A percentile compares a stretch with the other conserved stretches of the same genome.
phyloP scores from a whole-genome alignment of 2,888 invertebrate genomes.

The Eristalis tenax region DNA sequence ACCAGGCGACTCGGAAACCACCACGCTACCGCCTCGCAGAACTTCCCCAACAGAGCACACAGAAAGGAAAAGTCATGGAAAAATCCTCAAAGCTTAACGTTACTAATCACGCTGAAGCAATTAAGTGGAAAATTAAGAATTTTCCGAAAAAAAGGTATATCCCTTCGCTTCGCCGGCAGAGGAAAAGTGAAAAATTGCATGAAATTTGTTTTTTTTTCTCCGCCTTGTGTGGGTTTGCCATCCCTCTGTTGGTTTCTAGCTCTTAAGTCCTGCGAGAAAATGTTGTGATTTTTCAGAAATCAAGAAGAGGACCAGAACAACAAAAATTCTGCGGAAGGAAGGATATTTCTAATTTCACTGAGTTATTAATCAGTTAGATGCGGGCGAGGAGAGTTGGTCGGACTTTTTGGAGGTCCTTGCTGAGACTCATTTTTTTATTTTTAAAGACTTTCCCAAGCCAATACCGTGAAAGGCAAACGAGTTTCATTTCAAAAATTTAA shows the following conservation, averaged over 20 bases:
- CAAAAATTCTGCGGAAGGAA: conserved; percentile 63
- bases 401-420: conserved; percentile 47
- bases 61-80: conserved; percentile 64
- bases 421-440: conserved; percentile 6
- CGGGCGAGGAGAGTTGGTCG: conserved; percentile 33
- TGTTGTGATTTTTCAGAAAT: conserved; percentile 71
- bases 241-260: not conserved
- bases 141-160: conserved; percentile 66
- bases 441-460: conserved; percentile 43
- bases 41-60: not conserved
- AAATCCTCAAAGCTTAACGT: conserved; percentile 69
- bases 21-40: not conserved
- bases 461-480: conserved; percentile 59
- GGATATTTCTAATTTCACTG: conserved; percentile 72
- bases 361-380: conserved; percentile 68
- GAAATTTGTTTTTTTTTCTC: conserved; percentile 62
- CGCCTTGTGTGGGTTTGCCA: conserved; percentile 7
- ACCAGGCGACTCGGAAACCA: not conserved
- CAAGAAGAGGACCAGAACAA: conserved; percentile 25
- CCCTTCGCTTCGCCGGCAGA: conserved; percentile 48
- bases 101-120: conserved; percentile 72
- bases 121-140: conserved; percentile 72
- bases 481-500: conserved; percentile 56
- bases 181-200: conserved; percentile 70
- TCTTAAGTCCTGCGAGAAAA: conserved; percentile 47